phyloP scores from a whole-genome alignment of 2,888 invertebrate species.

The Andrena marginata region DNA sequence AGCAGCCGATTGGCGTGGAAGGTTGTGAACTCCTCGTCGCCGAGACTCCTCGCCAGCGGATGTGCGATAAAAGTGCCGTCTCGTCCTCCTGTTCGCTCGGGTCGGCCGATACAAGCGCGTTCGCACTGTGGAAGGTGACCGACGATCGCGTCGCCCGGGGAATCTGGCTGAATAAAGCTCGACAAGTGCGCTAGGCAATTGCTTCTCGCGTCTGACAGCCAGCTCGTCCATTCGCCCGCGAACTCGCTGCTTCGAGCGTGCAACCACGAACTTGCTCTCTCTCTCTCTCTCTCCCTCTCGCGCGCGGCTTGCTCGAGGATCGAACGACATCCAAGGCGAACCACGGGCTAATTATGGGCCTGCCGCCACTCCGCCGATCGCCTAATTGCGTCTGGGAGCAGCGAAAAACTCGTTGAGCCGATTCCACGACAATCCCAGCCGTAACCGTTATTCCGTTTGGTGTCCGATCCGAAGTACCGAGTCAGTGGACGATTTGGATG shows the following conservation, averaged over 20 bases:
- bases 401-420: conserved; percentile 5
- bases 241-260: not conserved
- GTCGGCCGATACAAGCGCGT: conserved; percentile 67
- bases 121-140: conserved; percentile 50
- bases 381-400: conserved; percentile 28
- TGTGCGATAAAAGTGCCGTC: conserved; percentile 69
- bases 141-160: conserved; percentile 32
- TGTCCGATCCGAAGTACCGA: not conserved
- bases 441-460: conserved; percentile 1
- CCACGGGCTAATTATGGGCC: conserved; percentile 50
- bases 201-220: conserved; percentile 39
- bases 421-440: not conserved
- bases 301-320: not conserved
- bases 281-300: too few species aligned
- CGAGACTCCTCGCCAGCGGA: conserved; percentile 71
- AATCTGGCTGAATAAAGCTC: conserved; percentile 44
- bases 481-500: not conserved
- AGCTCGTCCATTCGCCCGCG: conserved; percentile 8
- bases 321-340: conserved; percentile 40
- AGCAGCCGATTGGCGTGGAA: conserved; percentile 63
- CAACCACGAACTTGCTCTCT: not conserved
- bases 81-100: conserved; percentile 37
- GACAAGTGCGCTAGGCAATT: conserved; percentile 57
- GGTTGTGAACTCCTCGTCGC: conserved; percentile 56
- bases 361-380: conserved; percentile 25